A percentile compares a stretch with the other conserved stretches of the same genome.
Evolutionary conservation across 2,797 vertebrate genomes (phyloP).

Genomic region (Sebastes jordani): DNA sequence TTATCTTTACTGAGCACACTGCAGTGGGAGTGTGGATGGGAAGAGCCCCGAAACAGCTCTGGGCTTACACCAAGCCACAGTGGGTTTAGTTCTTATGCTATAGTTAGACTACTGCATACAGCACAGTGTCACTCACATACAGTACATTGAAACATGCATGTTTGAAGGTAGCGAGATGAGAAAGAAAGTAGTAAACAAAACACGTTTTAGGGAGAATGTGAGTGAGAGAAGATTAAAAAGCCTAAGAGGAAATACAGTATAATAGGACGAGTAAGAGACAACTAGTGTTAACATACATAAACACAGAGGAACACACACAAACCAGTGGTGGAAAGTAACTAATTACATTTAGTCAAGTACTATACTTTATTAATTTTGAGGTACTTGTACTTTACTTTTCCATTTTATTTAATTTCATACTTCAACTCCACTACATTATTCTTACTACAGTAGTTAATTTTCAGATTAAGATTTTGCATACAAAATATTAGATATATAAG

Average conservation of each 20-base stretch:
- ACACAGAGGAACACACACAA: neutral
- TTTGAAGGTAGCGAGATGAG: neutral
- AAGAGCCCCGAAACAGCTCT: constrained; percentile 34
- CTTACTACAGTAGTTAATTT: neutral
- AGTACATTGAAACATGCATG: neutral
- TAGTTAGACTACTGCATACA: constrained; percentile 23
- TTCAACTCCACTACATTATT: neutral
- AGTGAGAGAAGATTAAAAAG: neutral
- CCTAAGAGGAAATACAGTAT: neutral
- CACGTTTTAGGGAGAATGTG: neutral
- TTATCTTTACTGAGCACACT: constrained; percentile 61
- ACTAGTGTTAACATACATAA: neutral
- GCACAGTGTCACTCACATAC: neutral
- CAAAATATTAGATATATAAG: neutral
- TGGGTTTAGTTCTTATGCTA: constrained; percentile 37
- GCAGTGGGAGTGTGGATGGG: constrained; percentile 27
- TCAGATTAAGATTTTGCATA: neutral
- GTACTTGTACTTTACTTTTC: neutral
- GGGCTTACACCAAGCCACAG: constrained; percentile 30
- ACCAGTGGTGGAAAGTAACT: neutral
- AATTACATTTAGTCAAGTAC: neutral
- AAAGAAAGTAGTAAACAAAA: neutral
- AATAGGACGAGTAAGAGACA: neutral
- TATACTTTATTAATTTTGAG: neutral
- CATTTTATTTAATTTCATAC: neutral